Evolutionary conservation across 2,113 vertebrate genomes (phyloP).

Genomic region (Sander lucioperca): DNA sequence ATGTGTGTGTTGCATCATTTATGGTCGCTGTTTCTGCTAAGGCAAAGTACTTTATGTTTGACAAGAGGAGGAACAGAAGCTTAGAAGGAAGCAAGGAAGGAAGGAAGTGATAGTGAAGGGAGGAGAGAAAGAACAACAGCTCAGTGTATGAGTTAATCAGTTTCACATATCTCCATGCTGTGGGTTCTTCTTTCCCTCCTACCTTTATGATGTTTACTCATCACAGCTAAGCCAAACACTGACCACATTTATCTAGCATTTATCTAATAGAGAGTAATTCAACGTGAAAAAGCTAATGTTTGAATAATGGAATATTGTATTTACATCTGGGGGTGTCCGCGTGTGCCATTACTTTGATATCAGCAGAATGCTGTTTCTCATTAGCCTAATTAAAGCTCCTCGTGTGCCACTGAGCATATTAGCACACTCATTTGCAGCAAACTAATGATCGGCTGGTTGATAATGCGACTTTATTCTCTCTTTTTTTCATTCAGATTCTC

Average conservation of each 20-base stretch:
- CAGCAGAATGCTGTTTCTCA: slow-evolving; percentile 79
- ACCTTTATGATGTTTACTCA: slow-evolving; percentile 57
- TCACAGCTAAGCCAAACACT: slow-evolving; percentile 52
- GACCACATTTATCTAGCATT: slow-evolving; percentile 63
- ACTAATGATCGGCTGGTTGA: slow-evolving; percentile 73
- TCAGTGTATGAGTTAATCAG: slow-evolving; percentile 37
- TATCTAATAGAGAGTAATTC: slow-evolving; percentile 74
- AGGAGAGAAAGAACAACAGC: not conserved
- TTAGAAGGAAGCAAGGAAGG: slow-evolving; percentile 41
- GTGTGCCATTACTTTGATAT: slow-evolving; percentile 81
- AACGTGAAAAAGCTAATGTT: slow-evolving; percentile 80
- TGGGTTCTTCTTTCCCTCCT: slow-evolving; percentile 9
- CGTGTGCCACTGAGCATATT: slow-evolving; percentile 73
- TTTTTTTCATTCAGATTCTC: slow-evolving; percentile 24
- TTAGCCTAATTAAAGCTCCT: slow-evolving; percentile 80
- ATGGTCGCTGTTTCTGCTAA: slow-evolving; percentile 59
- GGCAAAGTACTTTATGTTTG: slow-evolving; percentile 64
- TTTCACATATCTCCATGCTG: slow-evolving; percentile 20
- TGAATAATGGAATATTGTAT: slow-evolving; percentile 69
- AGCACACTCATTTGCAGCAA: slow-evolving; percentile 75
- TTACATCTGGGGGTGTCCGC: slow-evolving; percentile 74
- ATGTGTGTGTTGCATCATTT: slow-evolving; percentile 68
- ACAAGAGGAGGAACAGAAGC: slow-evolving; percentile 52
- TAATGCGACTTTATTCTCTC: slow-evolving; percentile 54
- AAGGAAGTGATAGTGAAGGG: slow-evolving; percentile 34